Evolutionary conservation across 2,888 invertebrate species (phyloP).

Genomic region (Eupsilia transversa): DNA sequence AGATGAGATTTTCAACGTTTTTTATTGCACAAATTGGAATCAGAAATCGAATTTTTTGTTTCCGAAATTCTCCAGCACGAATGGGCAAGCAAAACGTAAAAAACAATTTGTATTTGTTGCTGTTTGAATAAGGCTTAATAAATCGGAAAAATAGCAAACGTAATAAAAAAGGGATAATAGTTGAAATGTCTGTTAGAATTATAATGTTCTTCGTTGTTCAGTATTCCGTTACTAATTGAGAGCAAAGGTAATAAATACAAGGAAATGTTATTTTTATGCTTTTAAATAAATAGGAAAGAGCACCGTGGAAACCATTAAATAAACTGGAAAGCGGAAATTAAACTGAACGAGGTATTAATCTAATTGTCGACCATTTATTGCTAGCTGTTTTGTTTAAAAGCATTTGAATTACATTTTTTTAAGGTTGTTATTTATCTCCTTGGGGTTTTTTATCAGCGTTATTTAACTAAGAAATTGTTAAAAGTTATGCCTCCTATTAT

Average conservation of each 20-base stretch:
- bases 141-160: neutral
- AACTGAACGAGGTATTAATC: slow-evolving; percentile 60
- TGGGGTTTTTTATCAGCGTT: neutral
- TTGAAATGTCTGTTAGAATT: slow-evolving; percentile 15
- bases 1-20: neutral
- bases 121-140: neutral
- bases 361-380: slow-evolving; percentile 57
- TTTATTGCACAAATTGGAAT: neutral
- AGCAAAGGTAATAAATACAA: slow-evolving; percentile 47
- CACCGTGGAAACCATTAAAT: slow-evolving; percentile 58
- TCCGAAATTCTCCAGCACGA: neutral
- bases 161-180: neutral
- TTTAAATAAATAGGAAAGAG: slow-evolving; percentile 60
- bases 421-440: neutral
- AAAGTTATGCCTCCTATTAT: neutral
- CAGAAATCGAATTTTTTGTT: neutral
- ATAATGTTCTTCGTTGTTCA: slow-evolving; percentile 16
- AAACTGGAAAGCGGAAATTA: slow-evolving; percentile 64
- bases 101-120: neutral
- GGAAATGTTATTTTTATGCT: slow-evolving; percentile 60
- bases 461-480: neutral
- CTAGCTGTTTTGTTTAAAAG: slow-evolving; percentile 40
- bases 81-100: neutral
- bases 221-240: slow-evolving; percentile 46
- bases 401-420: slow-evolving; percentile 37